Conservation (phyloP, 2,113 vertebrate genomes). For the Notarius lentiginosus region DNA sequence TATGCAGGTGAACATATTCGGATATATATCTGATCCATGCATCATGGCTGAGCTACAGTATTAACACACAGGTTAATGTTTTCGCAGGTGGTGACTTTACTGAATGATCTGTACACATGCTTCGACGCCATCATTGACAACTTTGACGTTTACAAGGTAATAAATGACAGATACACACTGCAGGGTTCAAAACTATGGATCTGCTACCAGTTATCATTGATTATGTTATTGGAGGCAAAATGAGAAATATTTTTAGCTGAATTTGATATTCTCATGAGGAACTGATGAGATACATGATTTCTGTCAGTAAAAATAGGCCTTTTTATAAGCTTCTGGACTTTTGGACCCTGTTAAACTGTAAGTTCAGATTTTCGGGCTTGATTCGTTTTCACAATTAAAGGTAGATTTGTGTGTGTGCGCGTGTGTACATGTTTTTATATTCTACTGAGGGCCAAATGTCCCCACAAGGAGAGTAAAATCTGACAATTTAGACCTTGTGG, state of each 20-base stretch:
- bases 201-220: not conserved
- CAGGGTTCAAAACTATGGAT: not conserved
- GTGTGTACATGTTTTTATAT: no score
- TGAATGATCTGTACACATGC: constrained; percentile 92
- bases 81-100: constrained; percentile 82
- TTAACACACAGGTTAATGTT: not conserved
- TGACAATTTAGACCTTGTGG: no score
- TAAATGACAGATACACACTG: not conserved
- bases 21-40: not conserved
- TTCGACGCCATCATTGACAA: constrained; percentile 96
- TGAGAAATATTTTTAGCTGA: not conserved
- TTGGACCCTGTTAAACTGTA: not conserved
- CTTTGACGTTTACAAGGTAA: constrained; percentile 94
- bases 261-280: not conserved
- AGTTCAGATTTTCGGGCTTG: not conserved
- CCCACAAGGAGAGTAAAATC: no score
- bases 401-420: no score
- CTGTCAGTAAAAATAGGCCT: not conserved
- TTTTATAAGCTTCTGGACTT: not conserved
- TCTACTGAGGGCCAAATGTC: no score
- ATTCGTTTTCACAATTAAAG: not conserved
- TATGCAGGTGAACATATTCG: constrained; percentile 75
- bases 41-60: not conserved
- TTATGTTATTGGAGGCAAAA: not conserved
- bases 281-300: not conserved